These are phyloP conservation scores for Tenualosa ilisha DNA, from an alignment of 2,797 vertebrate species.

Conservation along the genomic window DNA sequence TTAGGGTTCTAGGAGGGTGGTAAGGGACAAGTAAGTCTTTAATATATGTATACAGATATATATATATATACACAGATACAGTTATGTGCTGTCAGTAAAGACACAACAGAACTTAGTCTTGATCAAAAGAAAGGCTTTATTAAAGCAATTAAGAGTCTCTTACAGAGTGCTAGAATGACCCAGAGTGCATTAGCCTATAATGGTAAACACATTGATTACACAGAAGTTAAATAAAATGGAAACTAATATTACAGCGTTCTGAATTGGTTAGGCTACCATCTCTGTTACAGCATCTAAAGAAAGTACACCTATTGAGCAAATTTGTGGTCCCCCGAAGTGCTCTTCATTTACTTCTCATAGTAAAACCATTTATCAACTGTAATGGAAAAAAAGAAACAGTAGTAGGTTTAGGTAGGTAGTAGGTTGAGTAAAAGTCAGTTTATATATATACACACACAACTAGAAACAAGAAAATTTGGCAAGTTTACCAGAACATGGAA, in stretches of 20 bases:
- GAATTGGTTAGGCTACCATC: not conserved
- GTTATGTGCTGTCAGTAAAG: not conserved
- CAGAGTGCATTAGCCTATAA: slow-evolving; percentile 31
- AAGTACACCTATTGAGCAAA: slow-evolving; percentile 42
- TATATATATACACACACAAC: not conserved
- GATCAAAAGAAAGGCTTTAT: slow-evolving; percentile 62
- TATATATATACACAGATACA: not conserved
- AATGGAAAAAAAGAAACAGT: slow-evolving; percentile 38
- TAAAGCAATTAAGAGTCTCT: slow-evolving; percentile 59
- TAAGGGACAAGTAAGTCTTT: no score
- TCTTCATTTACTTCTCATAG: slow-evolving; percentile 77
- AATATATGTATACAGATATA: no score
- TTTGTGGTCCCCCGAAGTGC: slow-evolving; percentile 41
- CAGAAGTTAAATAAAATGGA: slow-evolving; percentile 53
- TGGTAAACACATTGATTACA: slow-evolving; percentile 52
- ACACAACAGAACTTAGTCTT: not conserved
- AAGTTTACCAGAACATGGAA: slow-evolving; percentile 81
- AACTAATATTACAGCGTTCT: slow-evolving; percentile 35
- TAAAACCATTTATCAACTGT: slow-evolving; percentile 94
- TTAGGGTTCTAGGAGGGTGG: no score
- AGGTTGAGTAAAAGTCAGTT: not conserved
- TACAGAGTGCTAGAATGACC: slow-evolving; percentile 51
- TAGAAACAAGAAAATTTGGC: not conserved
- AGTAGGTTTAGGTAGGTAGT: slow-evolving; percentile 13
- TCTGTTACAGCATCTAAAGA: not conserved